Conservation (phyloP, 2,113 vertebrate genomes). For the Circaetus cinerascens region DNA sequence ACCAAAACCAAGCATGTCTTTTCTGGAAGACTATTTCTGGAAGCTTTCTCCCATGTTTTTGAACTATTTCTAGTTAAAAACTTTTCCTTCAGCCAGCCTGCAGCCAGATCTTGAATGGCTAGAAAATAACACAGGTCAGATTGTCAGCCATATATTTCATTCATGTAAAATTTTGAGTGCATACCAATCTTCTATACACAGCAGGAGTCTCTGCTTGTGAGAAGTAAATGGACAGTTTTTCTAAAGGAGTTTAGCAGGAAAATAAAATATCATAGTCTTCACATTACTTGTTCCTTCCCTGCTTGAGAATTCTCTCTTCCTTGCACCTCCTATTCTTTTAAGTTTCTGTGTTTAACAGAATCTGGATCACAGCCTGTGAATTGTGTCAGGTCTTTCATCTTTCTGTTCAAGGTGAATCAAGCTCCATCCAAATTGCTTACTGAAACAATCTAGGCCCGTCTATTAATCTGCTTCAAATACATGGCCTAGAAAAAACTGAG, state of each 20-base stretch:
- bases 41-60: background rate
- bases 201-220: background rate
- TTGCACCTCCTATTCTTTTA: background rate
- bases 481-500: background rate
- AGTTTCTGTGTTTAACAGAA: background rate
- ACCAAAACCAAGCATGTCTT: background rate
- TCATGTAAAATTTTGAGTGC: background rate
- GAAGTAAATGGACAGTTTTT: background rate
- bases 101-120: background rate
- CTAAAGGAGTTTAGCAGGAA: background rate
- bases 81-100: background rate
- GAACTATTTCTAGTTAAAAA: background rate
- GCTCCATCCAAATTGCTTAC: background rate
- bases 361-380: background rate
- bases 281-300: background rate
- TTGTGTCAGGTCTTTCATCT: background rate
- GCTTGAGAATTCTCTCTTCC: background rate
- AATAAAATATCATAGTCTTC: background rate
- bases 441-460: background rate
- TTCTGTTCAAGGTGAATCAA: background rate
- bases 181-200: background rate
- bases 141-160: background rate
- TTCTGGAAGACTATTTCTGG: background rate
- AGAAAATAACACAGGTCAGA: background rate
- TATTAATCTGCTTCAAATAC: slow-evolving; percentile 26